phyloP scores from a whole-genome alignment of 1,140 invertebrate species.

The Cherax destructor region DNA sequence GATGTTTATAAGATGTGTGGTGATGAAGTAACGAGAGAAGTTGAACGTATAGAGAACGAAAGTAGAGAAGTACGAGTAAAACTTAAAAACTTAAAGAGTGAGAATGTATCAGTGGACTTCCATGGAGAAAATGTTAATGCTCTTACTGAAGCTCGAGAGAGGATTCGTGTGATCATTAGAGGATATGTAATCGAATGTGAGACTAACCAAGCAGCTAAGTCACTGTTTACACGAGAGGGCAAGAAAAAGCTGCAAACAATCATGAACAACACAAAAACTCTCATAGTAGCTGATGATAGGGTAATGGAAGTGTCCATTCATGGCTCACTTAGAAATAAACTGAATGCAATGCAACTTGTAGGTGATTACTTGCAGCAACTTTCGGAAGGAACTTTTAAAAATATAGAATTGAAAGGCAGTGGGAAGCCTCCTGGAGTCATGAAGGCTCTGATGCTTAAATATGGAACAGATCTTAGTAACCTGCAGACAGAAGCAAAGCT shows the following conservation, averaged over 20 bases:
- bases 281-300: slow-evolving; percentile 22
- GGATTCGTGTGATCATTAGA: slow-evolving; percentile 1
- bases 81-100: slow-evolving; percentile 16
- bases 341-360: background rate
- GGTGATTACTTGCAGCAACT: slow-evolving; percentile 3
- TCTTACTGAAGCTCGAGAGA: background rate
- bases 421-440: slow-evolving; percentile 27
- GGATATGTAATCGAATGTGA: slow-evolving; percentile 26
- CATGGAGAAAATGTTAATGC: slow-evolving; percentile 7
- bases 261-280: slow-evolving; percentile 16
- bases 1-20: slow-evolving; percentile 10
- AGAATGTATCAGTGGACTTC: slow-evolving; percentile 26
- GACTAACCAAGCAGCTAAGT: background rate
- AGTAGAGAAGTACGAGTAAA: slow-evolving; percentile 1
- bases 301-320: slow-evolving; percentile 38
- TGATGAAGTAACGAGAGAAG: background rate
- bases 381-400: background rate
- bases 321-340: background rate
- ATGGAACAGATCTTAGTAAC: background rate
- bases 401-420: slow-evolving; percentile 2
- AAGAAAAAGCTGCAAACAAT: slow-evolving; percentile 5
- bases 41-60: background rate
- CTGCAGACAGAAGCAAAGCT: slow-evolving; percentile 3
- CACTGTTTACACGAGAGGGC: slow-evolving; percentile 20
- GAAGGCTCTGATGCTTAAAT: slow-evolving; percentile 42